phyloP scores from a whole-genome alignment of 2,113 vertebrate genomes.

The Alexandromys fortis region DNA sequence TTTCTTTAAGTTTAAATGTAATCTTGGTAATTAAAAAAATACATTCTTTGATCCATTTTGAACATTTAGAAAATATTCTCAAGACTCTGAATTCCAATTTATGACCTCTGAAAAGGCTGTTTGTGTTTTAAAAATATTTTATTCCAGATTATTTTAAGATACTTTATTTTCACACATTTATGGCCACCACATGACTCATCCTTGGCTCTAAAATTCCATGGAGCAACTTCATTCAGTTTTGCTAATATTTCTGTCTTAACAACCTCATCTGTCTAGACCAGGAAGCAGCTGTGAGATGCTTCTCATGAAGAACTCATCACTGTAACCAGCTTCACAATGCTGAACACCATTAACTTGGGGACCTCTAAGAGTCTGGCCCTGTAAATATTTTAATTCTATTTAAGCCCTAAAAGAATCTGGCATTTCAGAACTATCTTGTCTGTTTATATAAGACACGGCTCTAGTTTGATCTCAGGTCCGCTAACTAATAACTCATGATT shows the following conservation, averaged over 20 bases:
- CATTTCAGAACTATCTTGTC: conserved; percentile 51
- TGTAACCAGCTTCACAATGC: conserved; percentile 17
- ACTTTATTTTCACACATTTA: conserved; percentile 49
- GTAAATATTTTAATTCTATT: conserved; percentile 67
- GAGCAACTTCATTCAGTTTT: conserved; percentile 43
- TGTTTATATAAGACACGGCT: conserved; percentile 29
- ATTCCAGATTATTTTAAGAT: conserved; percentile 55
- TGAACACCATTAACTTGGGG: conserved; percentile 41
- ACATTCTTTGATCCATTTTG: neutral
- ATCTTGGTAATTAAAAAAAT: neutral
- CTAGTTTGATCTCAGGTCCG: conserved; percentile 3
- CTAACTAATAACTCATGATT: conserved; percentile 20
- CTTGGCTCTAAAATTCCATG: conserved; percentile 7
- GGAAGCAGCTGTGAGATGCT: conserved; percentile 11
- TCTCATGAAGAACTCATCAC: neutral
- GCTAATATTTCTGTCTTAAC: conserved; percentile 2
- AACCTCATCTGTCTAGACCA: conserved; percentile 45
- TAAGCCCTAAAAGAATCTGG: conserved; percentile 50
- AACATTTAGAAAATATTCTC: neutral
- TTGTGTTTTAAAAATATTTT: conserved; percentile 25
- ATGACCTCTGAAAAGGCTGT: neutral
- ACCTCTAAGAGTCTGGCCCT: neutral
- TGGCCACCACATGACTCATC: conserved; percentile 47
- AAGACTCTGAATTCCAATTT: conserved; percentile 11
- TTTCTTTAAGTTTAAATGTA: conserved; percentile 25